A percentile compares a stretch with the other conserved stretches of the same genome.
phyloP scores from a whole-genome alignment of 2,113 vertebrate genomes.

The Pycnonotus jocosus region DNA sequence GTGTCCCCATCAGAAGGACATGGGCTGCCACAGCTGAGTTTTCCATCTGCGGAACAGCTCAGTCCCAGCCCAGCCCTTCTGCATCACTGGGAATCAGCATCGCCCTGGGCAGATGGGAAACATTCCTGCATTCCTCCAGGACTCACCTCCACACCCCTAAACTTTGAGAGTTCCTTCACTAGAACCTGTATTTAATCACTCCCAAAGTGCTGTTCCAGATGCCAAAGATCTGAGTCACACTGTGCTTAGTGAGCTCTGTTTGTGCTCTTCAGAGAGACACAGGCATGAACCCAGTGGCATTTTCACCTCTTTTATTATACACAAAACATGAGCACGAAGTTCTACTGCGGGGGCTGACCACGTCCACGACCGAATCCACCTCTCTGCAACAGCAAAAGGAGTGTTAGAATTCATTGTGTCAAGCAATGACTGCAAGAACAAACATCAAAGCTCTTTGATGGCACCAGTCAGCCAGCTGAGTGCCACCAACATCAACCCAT shows the following conservation, averaged over 20 bases:
- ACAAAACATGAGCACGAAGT: slow-evolving; percentile 68
- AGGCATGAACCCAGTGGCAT: not conserved
- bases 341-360: slow-evolving; percentile 94
- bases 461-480: not conserved
- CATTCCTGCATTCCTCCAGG: not conserved
- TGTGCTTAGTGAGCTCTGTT: not conserved
- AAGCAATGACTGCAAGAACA: not conserved
- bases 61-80: not conserved
- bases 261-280: not conserved
- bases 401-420: not conserved
- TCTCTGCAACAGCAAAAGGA: slow-evolving; percentile 81
- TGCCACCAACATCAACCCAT: not conserved
- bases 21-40: not conserved
- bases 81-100: rapidly evolving
- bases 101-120: not conserved
- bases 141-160: not conserved
- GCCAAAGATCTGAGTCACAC: not conserved
- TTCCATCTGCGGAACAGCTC: not conserved
- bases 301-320: slow-evolving; percentile 87
- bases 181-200: not conserved
- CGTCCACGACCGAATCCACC: slow-evolving; percentile 96
- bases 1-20: not conserved
- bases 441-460: not conserved
- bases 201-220: not conserved
- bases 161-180: not conserved